Conservation (phyloP, 2,113 vertebrate genomes). For the Sceloporus undulatus region DNA sequence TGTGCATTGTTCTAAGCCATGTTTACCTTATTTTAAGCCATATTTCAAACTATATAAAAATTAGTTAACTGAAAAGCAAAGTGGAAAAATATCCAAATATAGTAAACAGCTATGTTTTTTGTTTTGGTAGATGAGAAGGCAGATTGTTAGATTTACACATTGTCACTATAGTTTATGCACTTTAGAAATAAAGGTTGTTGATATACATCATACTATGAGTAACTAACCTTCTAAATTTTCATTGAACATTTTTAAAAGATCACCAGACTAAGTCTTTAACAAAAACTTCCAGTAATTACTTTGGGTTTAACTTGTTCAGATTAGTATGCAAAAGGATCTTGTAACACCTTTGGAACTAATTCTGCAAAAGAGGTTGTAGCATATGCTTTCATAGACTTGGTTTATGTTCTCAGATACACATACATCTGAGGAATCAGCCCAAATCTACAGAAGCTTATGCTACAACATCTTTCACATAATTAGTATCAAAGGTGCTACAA, state of each 20-base stretch:
- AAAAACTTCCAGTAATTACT: not conserved
- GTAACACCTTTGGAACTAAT: no score
- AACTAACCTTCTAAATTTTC: not conserved
- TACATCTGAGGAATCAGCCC: no score
- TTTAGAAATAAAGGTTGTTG: not conserved
- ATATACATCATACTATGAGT: not conserved
- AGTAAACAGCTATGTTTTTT: no score
- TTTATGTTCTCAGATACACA: no score
- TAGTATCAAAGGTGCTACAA: no score
- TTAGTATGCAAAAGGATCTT: not conserved
- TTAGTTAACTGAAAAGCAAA: not conserved
- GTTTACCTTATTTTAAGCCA: not conserved
- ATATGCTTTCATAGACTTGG: no score
- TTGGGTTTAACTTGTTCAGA: not conserved
- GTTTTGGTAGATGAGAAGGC: no score
- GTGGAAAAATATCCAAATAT: not conserved
- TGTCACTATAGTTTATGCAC: not conserved
- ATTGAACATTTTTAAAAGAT: not conserved
- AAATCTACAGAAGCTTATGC: no score
- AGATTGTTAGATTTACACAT: not conserved
- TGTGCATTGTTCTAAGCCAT: not conserved
- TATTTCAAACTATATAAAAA: not conserved
- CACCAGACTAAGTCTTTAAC: not conserved
- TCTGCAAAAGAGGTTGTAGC: no score
- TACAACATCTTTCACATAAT: no score